Percentiles rank a stretch among this genome's conserved stretches.
phyloP scores from a whole-genome alignment of 2,113 vertebrate species.

The Oxyura jamaicensis region DNA sequence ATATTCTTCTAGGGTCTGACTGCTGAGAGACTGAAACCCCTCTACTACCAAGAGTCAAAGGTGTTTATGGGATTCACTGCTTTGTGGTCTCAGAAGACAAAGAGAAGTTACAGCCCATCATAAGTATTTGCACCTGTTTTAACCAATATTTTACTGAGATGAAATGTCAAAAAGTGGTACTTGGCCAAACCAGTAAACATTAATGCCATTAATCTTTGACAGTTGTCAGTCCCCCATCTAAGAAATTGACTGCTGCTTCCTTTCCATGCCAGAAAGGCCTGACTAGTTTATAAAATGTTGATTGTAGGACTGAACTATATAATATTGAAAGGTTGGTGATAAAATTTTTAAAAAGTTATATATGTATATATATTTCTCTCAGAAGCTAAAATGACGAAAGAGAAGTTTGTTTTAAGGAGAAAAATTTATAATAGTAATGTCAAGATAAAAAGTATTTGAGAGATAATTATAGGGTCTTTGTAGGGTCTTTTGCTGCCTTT shows the following conservation, averaged over 20 bases:
- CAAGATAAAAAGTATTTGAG: background rate
- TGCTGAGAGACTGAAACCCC: background rate
- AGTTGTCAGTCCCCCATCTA: constrained; percentile 70
- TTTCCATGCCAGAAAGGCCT: constrained; percentile 28
- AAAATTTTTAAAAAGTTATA: background rate
- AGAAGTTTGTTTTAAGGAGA: background rate
- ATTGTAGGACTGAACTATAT: background rate
- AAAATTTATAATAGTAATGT: background rate
- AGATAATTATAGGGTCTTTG: background rate
- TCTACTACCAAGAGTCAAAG: background rate
- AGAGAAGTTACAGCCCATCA: background rate
- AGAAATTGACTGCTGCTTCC: constrained; percentile 58
- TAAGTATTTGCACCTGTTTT: constrained; percentile 48
- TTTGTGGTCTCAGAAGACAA: background rate
- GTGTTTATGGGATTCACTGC: background rate
- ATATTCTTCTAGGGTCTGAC: background rate
- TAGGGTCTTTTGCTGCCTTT: background rate
- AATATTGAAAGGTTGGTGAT: background rate
- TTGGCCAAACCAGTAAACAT: constrained; percentile 52
- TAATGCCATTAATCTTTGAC: constrained; percentile 70
- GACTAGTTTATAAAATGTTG: background rate
- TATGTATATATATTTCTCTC: background rate
- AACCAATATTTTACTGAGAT: constrained; percentile 45
- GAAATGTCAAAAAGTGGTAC: background rate
- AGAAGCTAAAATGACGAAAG: background rate